phyloP scores from a whole-genome alignment of 2,797 vertebrate species.

The Eleutherodactylus coqui region DNA sequence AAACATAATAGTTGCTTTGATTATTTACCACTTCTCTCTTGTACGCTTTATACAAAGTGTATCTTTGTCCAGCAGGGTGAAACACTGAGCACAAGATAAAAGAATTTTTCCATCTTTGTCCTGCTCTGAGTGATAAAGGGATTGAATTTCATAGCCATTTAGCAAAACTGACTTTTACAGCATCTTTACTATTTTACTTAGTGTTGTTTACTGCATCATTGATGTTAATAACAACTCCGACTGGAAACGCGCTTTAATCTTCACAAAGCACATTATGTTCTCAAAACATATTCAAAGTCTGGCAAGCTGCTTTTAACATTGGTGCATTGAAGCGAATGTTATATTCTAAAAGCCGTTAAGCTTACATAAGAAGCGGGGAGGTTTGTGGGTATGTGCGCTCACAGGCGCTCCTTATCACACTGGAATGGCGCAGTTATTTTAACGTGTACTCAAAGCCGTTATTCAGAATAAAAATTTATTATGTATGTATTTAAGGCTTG shows the following conservation, averaged over 20 bases:
- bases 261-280: neutral
- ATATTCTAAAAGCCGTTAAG: neutral
- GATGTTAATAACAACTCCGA: neutral
- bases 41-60: neutral
- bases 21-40: too few relatives aligned
- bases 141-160: neutral
- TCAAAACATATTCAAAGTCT: neutral
- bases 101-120: neutral
- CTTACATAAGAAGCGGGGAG: neutral
- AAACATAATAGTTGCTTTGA: too few relatives aligned
- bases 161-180: neutral
- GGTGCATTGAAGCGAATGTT: slow-evolving; percentile 9
- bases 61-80: neutral
- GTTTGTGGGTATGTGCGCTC: neutral
- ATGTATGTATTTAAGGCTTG: neutral
- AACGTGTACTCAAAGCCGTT: neutral
- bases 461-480: neutral
- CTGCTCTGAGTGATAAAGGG: neutral
- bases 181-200: neutral
- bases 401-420: neutral
- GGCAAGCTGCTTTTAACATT: neutral
- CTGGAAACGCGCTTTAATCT: slow-evolving; percentile 6
- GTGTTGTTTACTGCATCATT: neutral
- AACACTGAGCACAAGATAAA: neutral
- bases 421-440: neutral